A percentile compares a stretch with the other conserved stretches of the same genome.
Evolutionary conservation across 2,888 invertebrate genomes (phyloP).

Genomic region (Amiota minor): DNA sequence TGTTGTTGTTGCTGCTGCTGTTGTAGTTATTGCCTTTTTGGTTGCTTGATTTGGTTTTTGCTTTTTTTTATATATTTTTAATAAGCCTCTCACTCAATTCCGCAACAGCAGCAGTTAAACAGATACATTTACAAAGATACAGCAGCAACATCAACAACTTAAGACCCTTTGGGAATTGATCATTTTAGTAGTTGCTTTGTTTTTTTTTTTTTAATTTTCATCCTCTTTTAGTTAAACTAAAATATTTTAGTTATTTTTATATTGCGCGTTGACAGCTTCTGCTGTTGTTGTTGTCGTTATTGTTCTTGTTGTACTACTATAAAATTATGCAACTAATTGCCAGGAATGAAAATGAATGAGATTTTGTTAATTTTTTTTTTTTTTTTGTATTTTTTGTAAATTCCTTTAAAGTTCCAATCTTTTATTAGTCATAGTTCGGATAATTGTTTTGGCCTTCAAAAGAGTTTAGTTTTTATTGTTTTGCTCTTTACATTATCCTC

Average conservation of each 20-base stretch:
- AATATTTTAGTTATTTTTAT: conserved; percentile 57
- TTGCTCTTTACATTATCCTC: no score
- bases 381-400: neutral
- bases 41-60: conserved; percentile 33
- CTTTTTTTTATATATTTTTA: conserved; percentile 57
- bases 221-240: conserved; percentile 48
- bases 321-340: conserved; percentile 65
- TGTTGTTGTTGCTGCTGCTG: conserved; percentile 17
- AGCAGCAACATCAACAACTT: conserved; percentile 9
- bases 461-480: neutral
- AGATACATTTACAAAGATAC: neutral
- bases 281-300: conserved; percentile 10
- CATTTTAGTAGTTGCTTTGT: conserved; percentile 48
- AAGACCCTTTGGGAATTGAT: conserved; percentile 61
- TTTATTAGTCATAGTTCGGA: conserved; percentile 18
- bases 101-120: conserved; percentile 45
- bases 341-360: conserved; percentile 29
- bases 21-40: conserved; percentile 51
- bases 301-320: conserved; percentile 14
- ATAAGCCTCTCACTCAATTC: conserved; percentile 41
- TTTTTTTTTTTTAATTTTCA: neutral
- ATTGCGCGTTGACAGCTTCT: conserved; percentile 26
- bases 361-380: no score
- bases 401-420: neutral
- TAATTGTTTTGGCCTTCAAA: conserved; percentile 26